phyloP scores from a whole-genome alignment of 2,113 vertebrate species.

The Salvelinus namaycush region DNA sequence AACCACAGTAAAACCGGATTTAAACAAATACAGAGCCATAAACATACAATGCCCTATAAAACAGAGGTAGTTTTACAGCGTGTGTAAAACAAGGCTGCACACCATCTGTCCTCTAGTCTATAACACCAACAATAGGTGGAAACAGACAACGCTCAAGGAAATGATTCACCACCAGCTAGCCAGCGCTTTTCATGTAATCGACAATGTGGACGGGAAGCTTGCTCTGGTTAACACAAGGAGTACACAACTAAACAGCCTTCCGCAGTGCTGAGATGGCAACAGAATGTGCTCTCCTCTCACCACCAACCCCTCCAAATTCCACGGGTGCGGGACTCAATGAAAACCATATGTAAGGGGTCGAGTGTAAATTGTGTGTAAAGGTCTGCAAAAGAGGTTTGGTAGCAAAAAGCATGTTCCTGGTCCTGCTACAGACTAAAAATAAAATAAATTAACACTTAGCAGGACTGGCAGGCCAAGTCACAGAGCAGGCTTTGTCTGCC shows the following conservation, averaged over 20 bases:
- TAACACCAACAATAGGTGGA: background rate
- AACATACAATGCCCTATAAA: too few species aligned
- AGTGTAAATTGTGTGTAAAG: conserved; percentile 4
- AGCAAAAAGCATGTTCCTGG: background rate
- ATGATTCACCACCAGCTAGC: background rate
- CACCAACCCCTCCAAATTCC: conserved; percentile 38
- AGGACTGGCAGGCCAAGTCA: background rate
- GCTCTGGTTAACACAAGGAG: background rate
- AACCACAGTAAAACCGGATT: too few species aligned
- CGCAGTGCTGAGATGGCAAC: background rate
- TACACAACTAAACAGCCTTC: background rate
- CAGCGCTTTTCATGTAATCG: background rate
- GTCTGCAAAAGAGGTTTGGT: background rate
- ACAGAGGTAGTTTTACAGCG: too few species aligned
- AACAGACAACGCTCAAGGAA: background rate
- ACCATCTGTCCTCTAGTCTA: background rate
- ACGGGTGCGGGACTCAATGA: conserved; percentile 43
- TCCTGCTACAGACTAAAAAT: background rate
- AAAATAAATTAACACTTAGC: too few species aligned
- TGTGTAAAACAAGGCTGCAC: background rate
- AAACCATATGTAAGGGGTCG: conserved; percentile 42
- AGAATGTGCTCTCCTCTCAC: background rate
- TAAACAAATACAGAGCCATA: too few species aligned
- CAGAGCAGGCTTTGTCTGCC: background rate
- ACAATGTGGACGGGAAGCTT: background rate